Percentiles rank a stretch among this genome's conserved stretches.
These are phyloP conservation scores for Meganola albula DNA, from an alignment of 2,888 invertebrate genomes.

Conservation along the genomic window DNA sequence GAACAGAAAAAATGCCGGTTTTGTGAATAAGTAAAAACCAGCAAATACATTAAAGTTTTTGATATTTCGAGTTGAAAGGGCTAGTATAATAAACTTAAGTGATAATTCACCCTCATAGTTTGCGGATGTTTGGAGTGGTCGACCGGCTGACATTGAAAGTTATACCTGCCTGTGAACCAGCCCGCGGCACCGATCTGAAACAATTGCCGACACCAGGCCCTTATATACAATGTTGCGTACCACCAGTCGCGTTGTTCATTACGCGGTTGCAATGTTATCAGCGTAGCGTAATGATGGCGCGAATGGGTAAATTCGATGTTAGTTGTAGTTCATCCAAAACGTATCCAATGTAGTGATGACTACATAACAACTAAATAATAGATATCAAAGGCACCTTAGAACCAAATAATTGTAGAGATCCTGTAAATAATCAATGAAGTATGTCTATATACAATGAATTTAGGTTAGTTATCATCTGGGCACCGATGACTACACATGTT, in stretches of 20 bases:
- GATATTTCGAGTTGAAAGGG: slow-evolving; percentile 25
- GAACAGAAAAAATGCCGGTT: too few species aligned
- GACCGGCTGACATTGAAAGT: slow-evolving; percentile 96
- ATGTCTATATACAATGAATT: slow-evolving; percentile 65
- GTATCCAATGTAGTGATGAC: slow-evolving; percentile 14
- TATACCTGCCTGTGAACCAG: slow-evolving; percentile 97
- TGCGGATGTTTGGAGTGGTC: slow-evolving; percentile 95
- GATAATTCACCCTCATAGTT: slow-evolving; percentile 91
- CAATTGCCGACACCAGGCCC: slow-evolving; percentile 72
- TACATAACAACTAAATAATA: slow-evolving; percentile 17
- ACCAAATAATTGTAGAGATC: slow-evolving; percentile 35
- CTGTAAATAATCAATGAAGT: slow-evolving; percentile 43
- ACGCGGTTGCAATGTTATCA: slow-evolving; percentile 21
- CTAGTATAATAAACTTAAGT: slow-evolving; percentile 37
- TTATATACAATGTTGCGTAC: slow-evolving; percentile 34
- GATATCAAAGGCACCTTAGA: slow-evolving; percentile 28
- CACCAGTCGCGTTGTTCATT: slow-evolving; percentile 18
- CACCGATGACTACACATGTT: slow-evolving; percentile 31
- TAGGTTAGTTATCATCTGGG: slow-evolving; percentile 50
- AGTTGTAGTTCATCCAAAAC: slow-evolving; percentile 23
- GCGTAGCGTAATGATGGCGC: slow-evolving; percentile 25
- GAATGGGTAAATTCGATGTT: slow-evolving; percentile 20
- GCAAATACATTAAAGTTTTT: too few species aligned
- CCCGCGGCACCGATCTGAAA: slow-evolving; percentile 93
- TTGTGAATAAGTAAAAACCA: too few species aligned